Conservation (phyloP, 1,140 invertebrate genomes). For the Stegodyphus mimosarum region DNA sequence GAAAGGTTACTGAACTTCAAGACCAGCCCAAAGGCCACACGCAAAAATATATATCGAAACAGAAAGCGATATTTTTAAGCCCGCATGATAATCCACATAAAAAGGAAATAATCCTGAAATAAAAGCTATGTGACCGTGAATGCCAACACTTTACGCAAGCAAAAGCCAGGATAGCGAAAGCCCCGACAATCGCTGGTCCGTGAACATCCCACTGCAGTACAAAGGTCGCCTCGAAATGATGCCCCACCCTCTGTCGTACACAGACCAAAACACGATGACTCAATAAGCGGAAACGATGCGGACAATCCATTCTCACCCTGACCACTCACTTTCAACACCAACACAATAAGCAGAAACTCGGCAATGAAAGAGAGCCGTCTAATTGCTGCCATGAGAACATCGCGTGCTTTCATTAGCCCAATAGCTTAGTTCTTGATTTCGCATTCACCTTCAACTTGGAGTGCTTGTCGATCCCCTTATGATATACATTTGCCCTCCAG, state of each 20-base stretch:
- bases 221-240: slow-evolving; percentile 6
- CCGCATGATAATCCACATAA: background rate
- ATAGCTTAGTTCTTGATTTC: too few species aligned
- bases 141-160: background rate
- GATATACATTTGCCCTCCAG: too few species aligned
- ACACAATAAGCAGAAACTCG: background rate
- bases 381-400: slow-evolving; percentile 11
- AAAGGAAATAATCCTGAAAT: too few species aligned
- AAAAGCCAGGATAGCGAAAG: background rate
- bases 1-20: background rate
- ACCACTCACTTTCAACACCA: slow-evolving; percentile 16
- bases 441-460: too few species aligned
- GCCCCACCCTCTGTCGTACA: slow-evolving; percentile 22
- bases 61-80: background rate
- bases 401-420: background rate
- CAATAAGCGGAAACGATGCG: slow-evolving; percentile 28
- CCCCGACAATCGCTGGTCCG: slow-evolving; percentile 35
- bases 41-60: background rate
- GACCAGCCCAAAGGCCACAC: background rate
- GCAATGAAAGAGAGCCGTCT: background rate
- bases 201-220: slow-evolving; percentile 34
- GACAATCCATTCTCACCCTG: slow-evolving; percentile 8
- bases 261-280: background rate
- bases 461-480: too few species aligned
- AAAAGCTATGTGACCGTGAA: slow-evolving; percentile 42